Evolutionary conservation across 2,888 invertebrate genomes (phyloP).

Genomic region (Trachelus iudaicus): DNA sequence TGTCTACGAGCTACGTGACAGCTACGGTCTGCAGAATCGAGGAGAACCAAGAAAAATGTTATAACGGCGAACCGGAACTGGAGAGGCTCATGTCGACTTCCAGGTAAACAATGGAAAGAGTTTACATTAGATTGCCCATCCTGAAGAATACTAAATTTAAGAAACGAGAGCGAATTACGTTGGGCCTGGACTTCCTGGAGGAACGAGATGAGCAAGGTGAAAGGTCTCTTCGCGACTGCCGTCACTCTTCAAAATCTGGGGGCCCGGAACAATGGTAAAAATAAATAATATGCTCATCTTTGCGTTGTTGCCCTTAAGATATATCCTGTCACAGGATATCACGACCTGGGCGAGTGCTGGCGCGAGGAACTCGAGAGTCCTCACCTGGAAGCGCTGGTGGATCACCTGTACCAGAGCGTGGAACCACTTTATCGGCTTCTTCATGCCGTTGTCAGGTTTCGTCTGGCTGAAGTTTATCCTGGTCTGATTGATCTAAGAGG

Average conservation of each 20-base stretch:
- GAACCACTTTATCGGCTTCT: conserved; percentile 75
- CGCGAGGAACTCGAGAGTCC: conserved; percentile 74
- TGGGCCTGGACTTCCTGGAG: conserved; percentile 79
- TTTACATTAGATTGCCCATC: too few relatives aligned
- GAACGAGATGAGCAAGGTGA: conserved; percentile 72
- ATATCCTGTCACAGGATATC: conserved; percentile 68
- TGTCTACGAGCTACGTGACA: conserved; percentile 72
- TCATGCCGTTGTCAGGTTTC: conserved; percentile 78
- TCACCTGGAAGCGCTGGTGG: conserved; percentile 69
- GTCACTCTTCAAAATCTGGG: conserved; percentile 73
- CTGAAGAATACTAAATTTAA: background rate
- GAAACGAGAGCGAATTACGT: conserved; percentile 67
- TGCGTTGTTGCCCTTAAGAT: background rate
- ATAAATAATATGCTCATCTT: conserved; percentile 11
- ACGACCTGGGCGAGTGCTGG: conserved; percentile 75
- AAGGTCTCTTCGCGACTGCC: conserved; percentile 68
- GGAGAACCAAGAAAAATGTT: conserved; percentile 61
- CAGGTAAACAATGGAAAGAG: conserved; percentile 46
- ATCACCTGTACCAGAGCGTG: conserved; percentile 69
- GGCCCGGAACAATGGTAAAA: conserved; percentile 73
- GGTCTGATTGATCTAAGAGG: conserved; percentile 68
- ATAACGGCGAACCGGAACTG: conserved; percentile 74
- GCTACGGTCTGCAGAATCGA: conserved; percentile 64
- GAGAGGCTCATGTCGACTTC: conserved; percentile 69
- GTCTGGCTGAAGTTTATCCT: conserved; percentile 69